Conservation (phyloP, 1,140 invertebrate species). For the Bombus pascuorum region DNA sequence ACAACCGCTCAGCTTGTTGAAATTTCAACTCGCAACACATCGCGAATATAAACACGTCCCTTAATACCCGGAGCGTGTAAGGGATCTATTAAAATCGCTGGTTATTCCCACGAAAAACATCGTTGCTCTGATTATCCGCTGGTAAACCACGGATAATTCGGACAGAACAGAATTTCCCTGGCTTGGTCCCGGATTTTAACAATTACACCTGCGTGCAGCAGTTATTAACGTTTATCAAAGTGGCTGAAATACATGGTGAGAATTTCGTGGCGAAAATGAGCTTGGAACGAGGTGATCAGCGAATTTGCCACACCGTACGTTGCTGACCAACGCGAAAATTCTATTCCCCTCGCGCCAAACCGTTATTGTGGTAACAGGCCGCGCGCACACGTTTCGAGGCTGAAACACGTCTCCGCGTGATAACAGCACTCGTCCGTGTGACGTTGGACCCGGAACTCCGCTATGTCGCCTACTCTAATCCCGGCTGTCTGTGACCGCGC, state of each 20-base stretch:
- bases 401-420: conserved; percentile 21
- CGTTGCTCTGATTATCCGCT: neutral
- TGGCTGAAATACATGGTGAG: too few relatives aligned
- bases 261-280: neutral
- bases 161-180: neutral
- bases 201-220: neutral
- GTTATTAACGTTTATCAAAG: conserved; percentile 15
- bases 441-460: conserved; percentile 43
- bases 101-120: neutral
- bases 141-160: neutral
- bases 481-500: conserved; percentile 31
- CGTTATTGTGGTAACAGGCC: conserved; percentile 32
- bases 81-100: neutral
- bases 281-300: neutral
- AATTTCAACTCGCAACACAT: neutral
- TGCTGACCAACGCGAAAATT: conserved; percentile 32
- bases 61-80: neutral
- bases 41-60: neutral
- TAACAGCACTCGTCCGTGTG: conserved; percentile 26
- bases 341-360: neutral
- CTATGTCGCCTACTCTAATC: conserved; percentile 19
- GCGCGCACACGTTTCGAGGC: neutral
- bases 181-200: too few relatives aligned
- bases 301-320: neutral
- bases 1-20: neutral